phyloP scores from a whole-genome alignment of 2,888 invertebrate species.

The Mystacides longicornis region DNA sequence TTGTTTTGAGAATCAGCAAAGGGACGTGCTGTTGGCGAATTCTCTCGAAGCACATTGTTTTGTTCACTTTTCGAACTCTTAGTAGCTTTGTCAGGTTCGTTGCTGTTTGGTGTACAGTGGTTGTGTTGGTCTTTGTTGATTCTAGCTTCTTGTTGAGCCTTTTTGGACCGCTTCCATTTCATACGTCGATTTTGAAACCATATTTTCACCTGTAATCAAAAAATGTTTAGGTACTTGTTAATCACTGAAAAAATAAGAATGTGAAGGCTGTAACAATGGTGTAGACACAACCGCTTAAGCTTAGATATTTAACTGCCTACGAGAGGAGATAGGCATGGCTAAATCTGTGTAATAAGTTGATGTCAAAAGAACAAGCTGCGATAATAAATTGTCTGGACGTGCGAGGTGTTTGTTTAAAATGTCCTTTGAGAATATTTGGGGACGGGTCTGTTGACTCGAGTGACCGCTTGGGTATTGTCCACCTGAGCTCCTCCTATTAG shows the following conservation, averaged over 20 bases:
- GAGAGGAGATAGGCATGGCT: too few species aligned
- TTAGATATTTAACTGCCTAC: too few species aligned
- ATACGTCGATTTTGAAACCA: slow-evolving; percentile 98
- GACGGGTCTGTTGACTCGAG: neutral
- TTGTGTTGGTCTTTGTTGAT: slow-evolving; percentile 10
- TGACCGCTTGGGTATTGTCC: neutral
- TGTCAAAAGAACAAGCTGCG: too few species aligned
- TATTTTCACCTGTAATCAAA: slow-evolving; percentile 76
- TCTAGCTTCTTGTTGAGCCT: slow-evolving; percentile 85
- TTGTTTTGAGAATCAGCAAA: slow-evolving; percentile 6
- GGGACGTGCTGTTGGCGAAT: slow-evolving; percentile 5
- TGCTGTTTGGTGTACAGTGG: slow-evolving; percentile 2
- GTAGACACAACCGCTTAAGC: too few species aligned
- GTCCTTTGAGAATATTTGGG: too few species aligned
- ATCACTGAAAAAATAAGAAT: too few species aligned
- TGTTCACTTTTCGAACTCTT: slow-evolving; percentile 15
- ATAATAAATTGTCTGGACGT: too few species aligned
- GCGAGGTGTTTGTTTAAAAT: too few species aligned
- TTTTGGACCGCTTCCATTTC: slow-evolving; percentile 98
- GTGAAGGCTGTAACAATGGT: too few species aligned
- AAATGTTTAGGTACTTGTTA: too few species aligned
- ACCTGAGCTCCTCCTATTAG: neutral
- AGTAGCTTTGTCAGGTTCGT: slow-evolving; percentile 8
- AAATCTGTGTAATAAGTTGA: too few species aligned
- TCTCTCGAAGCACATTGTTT: slow-evolving; percentile 3